These are phyloP conservation scores for Maniola hyperantus DNA, from an alignment of 2,888 invertebrate species.

Conservation along the genomic window DNA sequence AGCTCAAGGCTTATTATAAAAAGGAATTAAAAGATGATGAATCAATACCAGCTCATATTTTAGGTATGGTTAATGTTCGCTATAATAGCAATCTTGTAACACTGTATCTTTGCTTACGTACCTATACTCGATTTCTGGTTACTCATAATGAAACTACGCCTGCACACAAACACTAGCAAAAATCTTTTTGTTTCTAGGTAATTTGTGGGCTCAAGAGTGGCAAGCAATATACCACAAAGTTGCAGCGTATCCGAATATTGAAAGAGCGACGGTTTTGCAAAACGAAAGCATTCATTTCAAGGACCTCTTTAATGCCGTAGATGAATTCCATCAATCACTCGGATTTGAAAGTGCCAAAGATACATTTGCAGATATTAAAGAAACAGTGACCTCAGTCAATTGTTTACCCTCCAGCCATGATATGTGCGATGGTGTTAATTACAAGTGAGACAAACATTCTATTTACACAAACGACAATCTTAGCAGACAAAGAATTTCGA, in stretches of 20 bases:
- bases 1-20: slow-evolving; percentile 78
- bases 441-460: slow-evolving; percentile 72
- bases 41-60: slow-evolving; percentile 86
- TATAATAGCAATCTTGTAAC: not conserved
- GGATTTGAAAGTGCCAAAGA: slow-evolving; percentile 84
- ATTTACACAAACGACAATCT: not conserved
- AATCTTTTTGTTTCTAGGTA: slow-evolving; percentile 65
- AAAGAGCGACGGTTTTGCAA: slow-evolving; percentile 76
- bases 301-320: slow-evolving; percentile 82
- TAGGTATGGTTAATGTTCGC: slow-evolving; percentile 69
- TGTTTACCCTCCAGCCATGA: slow-evolving; percentile 88
- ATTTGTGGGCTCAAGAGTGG: slow-evolving; percentile 87
- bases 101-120: not conserved
- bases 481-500: not conserved
- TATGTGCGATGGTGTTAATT: slow-evolving; percentile 85
- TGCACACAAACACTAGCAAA: not conserved
- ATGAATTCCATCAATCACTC: slow-evolving; percentile 83
- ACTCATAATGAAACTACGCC: not conserved
- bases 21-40: slow-evolving; percentile 70
- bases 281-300: slow-evolving; percentile 65
- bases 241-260: slow-evolving; percentile 72
- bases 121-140: not conserved
- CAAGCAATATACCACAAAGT: slow-evolving; percentile 75
- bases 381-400: slow-evolving; percentile 82
- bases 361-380: slow-evolving; percentile 83